Conservation (phyloP, 1,140 invertebrate species). For the Eriocheir sinensis region DNA sequence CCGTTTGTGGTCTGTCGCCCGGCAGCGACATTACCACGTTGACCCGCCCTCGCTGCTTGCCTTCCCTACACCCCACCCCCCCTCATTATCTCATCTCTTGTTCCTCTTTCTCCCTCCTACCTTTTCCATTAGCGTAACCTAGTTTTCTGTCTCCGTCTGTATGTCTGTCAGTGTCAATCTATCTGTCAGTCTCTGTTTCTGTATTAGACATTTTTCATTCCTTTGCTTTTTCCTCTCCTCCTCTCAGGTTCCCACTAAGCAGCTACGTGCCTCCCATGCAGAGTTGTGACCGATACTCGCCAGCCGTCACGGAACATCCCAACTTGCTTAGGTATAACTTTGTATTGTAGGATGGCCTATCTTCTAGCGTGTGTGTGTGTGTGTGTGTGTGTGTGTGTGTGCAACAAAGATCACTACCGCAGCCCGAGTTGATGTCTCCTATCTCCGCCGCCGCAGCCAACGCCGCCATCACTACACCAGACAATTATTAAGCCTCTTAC, state of each 20-base stretch:
- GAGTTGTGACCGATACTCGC: background rate
- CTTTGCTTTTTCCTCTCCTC: background rate
- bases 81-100: background rate
- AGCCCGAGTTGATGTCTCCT: background rate
- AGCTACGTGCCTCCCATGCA: too few species aligned
- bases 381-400: too few species aligned
- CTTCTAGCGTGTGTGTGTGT: too few species aligned
- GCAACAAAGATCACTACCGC: background rate
- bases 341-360: too few species aligned
- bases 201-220: background rate
- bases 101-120: background rate
- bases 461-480: background rate
- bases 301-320: too few species aligned
- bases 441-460: background rate
- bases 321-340: too few species aligned
- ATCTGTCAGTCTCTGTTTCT: background rate
- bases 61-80: background rate
- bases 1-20: background rate
- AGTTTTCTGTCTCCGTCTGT: background rate
- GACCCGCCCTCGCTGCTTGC: background rate
- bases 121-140: background rate
- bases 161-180: background rate
- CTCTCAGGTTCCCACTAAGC: too few species aligned
- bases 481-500: background rate
- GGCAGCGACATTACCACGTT: background rate